Evolutionary conservation across 2,113 vertebrate species (phyloP).

Genomic region (Dromiciops gliroides): DNA sequence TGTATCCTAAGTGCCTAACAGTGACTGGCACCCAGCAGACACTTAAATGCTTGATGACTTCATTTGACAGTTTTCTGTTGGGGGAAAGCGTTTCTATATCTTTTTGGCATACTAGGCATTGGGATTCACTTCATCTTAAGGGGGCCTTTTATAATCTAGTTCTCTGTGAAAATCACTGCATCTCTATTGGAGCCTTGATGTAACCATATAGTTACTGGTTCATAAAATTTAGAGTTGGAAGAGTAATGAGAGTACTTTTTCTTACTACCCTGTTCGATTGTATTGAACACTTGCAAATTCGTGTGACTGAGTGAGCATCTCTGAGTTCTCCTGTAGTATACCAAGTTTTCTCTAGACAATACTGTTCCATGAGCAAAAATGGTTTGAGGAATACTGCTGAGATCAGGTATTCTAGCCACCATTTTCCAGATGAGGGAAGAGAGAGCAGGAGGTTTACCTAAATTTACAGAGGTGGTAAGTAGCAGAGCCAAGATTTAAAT

Average conservation of each 20-base stretch:
- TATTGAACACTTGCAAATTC: not conserved
- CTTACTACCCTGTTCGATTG: not conserved
- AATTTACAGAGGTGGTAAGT: too few species aligned
- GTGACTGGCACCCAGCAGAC: not conserved
- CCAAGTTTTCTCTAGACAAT: not conserved
- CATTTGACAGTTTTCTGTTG: not conserved
- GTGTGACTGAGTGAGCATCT: not conserved
- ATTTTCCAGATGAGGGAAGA: too few species aligned
- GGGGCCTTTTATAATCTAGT: not conserved
- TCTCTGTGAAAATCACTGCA: not conserved
- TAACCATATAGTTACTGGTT: not conserved
- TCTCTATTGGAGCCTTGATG: not conserved
- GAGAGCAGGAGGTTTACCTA: too few species aligned
- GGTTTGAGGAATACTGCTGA: too few species aligned
- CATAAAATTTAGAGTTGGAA: not conserved
- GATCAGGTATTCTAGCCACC: too few species aligned
- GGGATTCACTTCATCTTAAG: not conserved
- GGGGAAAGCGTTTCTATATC: not conserved
- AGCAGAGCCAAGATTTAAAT: too few species aligned
- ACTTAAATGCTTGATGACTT: not conserved
- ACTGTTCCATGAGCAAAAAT: too few species aligned
- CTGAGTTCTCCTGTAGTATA: not conserved
- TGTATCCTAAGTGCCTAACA: not conserved
- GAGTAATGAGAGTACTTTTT: not conserved
- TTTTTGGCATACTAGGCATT: not conserved